Evolutionary conservation across 1,140 invertebrate genomes (phyloP).

Genomic region (roundworm (Caenorhabditis elegans)): WBcel235 BX284606.5:5995501-5996000

Average conservation of each 20-base stretch:
- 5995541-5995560: not conserved
- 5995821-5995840: not conserved
- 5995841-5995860: not conserved
- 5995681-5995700: not conserved
- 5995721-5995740: not conserved
- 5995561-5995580: not conserved
- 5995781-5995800: not conserved
- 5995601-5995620: too few relatives aligned
- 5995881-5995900: not conserved
- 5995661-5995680: not conserved
- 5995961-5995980: not conserved
- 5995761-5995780: not conserved
- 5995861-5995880: not conserved
- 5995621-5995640: conserved; percentile 7
- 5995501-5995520: not conserved
- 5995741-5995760: not conserved
- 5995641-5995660: not conserved
- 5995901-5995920: conserved; percentile 6
- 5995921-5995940: not conserved
- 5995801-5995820: not conserved
- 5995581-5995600: not conserved
- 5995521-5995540: not conserved
- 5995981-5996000: not conserved
- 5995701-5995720: not conserved
- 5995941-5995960: conserved; percentile 17